Percentiles rank a stretch among this genome's conserved stretches.
phyloP scores from a whole-genome alignment of 2,113 vertebrate genomes.

The Myotis yumanensis region DNA sequence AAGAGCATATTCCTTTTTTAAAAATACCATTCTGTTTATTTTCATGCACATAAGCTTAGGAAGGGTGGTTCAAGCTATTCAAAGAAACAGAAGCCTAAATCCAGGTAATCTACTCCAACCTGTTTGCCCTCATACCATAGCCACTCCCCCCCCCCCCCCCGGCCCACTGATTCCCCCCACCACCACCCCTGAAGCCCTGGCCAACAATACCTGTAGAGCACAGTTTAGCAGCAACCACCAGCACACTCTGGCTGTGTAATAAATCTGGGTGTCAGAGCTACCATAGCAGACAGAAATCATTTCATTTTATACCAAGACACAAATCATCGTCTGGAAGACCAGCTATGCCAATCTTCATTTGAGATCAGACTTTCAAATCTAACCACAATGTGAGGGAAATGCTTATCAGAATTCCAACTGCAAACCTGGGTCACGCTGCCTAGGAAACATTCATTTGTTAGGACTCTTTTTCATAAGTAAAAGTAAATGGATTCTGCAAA shows the following conservation, averaged over 20 bases:
- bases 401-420: conserved; percentile 63
- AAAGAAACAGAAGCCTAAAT: not conserved
- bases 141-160: fast-evolving
- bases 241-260: not conserved
- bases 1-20: not conserved
- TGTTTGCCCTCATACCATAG: not conserved
- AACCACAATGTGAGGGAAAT: conserved; percentile 41
- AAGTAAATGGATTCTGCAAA: conserved; percentile 54
- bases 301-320: conserved; percentile 64
- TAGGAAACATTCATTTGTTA: conserved; percentile 55
- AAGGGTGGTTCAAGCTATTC: not conserved
- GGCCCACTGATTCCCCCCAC: too few relatives aligned
- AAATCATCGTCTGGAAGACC: conserved; percentile 54
- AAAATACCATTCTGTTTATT: not conserved
- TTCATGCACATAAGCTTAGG: not conserved
- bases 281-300: conserved; percentile 52
- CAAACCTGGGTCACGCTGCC: conserved; percentile 48
- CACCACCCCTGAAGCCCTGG: fast-evolving
- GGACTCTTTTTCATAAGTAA: not conserved
- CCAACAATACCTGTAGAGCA: not conserved
- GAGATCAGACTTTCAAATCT: conserved; percentile 63
- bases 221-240: not conserved
- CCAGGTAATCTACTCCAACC: not conserved
- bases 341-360: conserved; percentile 71
- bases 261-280: conserved; percentile 57